Evolutionary conservation across 2,797 vertebrate species (phyloP).

Genomic region (Pantherophis vulpinus): DNA sequence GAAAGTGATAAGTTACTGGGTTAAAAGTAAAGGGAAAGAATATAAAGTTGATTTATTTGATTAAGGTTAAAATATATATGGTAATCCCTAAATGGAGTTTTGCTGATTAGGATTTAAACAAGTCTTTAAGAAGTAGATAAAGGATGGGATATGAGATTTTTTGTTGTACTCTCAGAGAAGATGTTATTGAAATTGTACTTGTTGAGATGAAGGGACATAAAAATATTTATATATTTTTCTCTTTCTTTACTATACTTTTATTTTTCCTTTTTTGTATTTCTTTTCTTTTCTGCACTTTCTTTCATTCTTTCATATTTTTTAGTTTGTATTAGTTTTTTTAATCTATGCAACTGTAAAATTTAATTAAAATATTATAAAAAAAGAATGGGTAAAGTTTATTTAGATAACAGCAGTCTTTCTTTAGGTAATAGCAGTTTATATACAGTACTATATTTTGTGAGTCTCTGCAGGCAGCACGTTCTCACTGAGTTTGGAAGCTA

Average conservation of each 20-base stretch:
- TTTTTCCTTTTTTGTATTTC: not conserved
- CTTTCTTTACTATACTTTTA: not conserved
- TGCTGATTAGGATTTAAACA: not conserved
- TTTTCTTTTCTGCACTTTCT: not conserved
- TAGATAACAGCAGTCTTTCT: not conserved
- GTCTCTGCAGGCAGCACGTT: not conserved
- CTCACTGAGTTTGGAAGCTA: not conserved
- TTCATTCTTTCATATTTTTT: not conserved
- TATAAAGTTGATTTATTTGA: not conserved
- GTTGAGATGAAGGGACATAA: not conserved
- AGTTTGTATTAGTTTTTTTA: not conserved
- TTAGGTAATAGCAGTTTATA: not conserved
- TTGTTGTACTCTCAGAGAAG: not conserved
- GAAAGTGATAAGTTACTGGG: not conserved
- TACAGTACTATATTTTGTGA: not conserved
- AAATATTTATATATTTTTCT: not conserved
- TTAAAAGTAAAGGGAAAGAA: not conserved
- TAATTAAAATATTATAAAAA: not conserved
- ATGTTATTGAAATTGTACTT: not conserved
- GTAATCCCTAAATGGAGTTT: not conserved
- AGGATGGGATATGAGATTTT: not conserved
- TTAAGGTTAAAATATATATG: not conserved
- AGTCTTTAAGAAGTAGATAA: not conserved
- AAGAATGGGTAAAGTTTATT: not conserved
- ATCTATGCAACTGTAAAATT: not conserved